phyloP scores from a whole-genome alignment of 1,140 invertebrate species.

The Pollicipes pollicipes region DNA sequence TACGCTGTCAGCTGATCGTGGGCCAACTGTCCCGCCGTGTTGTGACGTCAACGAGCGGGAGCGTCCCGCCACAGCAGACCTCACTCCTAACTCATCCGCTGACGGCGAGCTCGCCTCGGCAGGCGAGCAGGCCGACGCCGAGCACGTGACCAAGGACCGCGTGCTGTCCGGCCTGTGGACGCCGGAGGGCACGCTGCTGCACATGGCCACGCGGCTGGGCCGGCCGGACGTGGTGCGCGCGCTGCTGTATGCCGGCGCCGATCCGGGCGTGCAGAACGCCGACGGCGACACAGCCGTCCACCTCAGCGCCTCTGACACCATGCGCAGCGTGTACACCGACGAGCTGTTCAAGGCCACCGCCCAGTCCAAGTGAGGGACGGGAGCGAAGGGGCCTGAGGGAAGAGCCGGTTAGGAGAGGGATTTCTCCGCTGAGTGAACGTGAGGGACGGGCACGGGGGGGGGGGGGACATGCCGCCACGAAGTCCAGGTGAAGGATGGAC shows the following conservation, averaged over 20 bases:
- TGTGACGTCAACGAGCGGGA: too few species aligned
- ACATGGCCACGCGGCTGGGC: constrained; percentile 39
- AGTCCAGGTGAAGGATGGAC: too few species aligned
- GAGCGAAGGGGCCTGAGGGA: too few species aligned
- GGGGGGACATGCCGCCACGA: too few species aligned
- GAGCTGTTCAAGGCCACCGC: constrained; percentile 43
- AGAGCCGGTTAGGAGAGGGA: too few species aligned
- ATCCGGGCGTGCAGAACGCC: constrained; percentile 37
- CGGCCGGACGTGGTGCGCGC: constrained; percentile 39
- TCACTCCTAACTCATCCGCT: too few species aligned
- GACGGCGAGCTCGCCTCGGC: constrained; percentile 5
- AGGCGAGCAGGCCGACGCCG: constrained; percentile 17
- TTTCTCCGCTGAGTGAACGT: background rate
- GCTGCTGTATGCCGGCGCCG: constrained; percentile 38
- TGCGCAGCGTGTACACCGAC: constrained; percentile 39
- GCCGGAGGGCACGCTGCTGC: constrained; percentile 41
- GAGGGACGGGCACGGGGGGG: background rate
- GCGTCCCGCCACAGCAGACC: too few species aligned
- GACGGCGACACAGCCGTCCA: constrained; percentile 38
- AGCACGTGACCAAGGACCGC: constrained; percentile 29
- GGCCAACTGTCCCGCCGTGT: too few species aligned
- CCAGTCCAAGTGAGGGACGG: constrained; percentile 38
- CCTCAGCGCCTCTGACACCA: constrained; percentile 31
- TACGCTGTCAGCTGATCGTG: too few species aligned
- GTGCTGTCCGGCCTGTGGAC: constrained; percentile 30